A percentile compares a stretch with the other conserved stretches of the same genome.
Conservation (phyloP, 1,140 invertebrate genomes). For the Protaetia brevitarsis region DNA sequence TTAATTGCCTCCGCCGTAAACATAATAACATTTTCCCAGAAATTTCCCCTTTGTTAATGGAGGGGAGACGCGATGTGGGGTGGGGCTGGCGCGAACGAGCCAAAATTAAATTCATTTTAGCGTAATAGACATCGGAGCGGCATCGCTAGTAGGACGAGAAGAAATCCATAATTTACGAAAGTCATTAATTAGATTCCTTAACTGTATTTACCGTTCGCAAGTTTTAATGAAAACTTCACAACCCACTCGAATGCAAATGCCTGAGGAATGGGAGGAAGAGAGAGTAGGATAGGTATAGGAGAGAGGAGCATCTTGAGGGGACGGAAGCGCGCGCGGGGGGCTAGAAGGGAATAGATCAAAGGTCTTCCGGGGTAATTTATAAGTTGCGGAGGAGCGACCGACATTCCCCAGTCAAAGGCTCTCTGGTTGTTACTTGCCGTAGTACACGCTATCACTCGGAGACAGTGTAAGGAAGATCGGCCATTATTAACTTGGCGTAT, state of each 20-base stretch:
- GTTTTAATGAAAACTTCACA: slow-evolving; percentile 15
- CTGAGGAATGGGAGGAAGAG: too few relatives aligned
- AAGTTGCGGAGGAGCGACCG: slow-evolving; percentile 9
- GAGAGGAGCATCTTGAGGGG: not conserved
- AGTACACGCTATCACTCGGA: not conserved
- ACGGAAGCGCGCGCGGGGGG: not conserved
- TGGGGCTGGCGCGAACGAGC: too few relatives aligned
- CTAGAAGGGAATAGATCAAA: slow-evolving; percentile 2
- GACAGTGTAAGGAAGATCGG: slow-evolving; percentile 1
- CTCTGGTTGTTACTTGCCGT: not conserved
- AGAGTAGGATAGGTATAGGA: too few relatives aligned
- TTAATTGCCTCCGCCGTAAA: too few relatives aligned
- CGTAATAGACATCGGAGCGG: not conserved
- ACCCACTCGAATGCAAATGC: slow-evolving; percentile 11
- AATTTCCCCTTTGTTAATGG: too few relatives aligned
- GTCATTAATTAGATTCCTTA: slow-evolving; percentile 12
- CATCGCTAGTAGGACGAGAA: not conserved
- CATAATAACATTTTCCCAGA: too few relatives aligned
- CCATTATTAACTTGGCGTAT: not conserved
- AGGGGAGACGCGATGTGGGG: too few relatives aligned
- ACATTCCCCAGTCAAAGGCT: not conserved
- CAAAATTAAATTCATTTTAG: not conserved
- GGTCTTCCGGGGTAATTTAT: slow-evolving; percentile 17
- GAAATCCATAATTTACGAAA: slow-evolving; percentile 12
- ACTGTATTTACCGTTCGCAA: slow-evolving; percentile 6